phyloP scores from a whole-genome alignment of 2,888 invertebrate genomes.

The Meghimatium bilineatum region DNA sequence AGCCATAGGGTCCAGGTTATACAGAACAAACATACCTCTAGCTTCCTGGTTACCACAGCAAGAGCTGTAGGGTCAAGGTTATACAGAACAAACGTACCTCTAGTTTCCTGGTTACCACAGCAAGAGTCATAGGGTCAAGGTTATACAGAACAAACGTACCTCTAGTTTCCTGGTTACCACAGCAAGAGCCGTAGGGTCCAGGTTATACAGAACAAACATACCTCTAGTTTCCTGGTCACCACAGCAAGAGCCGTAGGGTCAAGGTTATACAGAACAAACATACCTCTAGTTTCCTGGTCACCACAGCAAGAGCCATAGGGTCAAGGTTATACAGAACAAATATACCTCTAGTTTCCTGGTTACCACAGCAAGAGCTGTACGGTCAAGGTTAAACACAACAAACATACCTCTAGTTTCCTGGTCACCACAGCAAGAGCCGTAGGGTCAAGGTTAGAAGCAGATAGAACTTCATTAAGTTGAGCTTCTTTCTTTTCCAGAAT shows the following conservation, averaged over 20 bases:
- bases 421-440: constrained; percentile 79
- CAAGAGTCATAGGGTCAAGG: no score
- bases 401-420: constrained; percentile 80
- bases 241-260: no score
- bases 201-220: constrained; percentile 77
- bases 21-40: constrained; percentile 82
- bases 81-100: no score
- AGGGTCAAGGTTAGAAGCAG: constrained; percentile 81
- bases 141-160: constrained; percentile 72
- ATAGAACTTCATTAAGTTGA: constrained; percentile 83
- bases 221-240: no score
- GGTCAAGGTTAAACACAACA: constrained; percentile 72
- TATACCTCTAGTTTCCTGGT: neutral
- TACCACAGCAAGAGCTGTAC: no score
- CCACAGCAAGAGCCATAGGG: constrained; percentile 79
- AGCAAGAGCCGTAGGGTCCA: constrained; percentile 80
- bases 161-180: constrained; percentile 81
- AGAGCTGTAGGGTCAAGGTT: constrained; percentile 80
- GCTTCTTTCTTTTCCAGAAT: constrained; percentile 84
- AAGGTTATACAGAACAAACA: constrained; percentile 67
- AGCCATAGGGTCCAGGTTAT: no score
- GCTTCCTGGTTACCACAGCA: constrained; percentile 79
- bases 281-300: constrained; percentile 82
- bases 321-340: constrained; percentile 79
- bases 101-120: no score